Conservation (phyloP, 2,888 invertebrate genomes). For the Thereva nobilitata region DNA sequence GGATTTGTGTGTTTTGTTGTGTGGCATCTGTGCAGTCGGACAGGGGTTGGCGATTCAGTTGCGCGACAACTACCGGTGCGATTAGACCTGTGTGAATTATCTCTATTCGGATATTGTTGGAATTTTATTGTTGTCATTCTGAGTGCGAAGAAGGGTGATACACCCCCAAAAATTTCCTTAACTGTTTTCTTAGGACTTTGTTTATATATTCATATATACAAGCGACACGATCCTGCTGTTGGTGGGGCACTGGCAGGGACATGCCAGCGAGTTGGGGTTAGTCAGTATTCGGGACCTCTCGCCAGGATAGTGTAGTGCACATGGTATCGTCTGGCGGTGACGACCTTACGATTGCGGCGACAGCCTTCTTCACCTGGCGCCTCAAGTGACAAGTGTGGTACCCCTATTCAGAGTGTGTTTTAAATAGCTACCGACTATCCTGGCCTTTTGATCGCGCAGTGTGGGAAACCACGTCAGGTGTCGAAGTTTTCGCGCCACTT, state of each 20-base stretch:
- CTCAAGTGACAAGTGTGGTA: constrained; percentile 7
- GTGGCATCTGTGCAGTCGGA: constrained; percentile 2
- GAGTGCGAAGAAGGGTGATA: constrained; percentile 14
- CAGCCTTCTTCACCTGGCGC: constrained; percentile 1
- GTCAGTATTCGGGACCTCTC: constrained; percentile 1
- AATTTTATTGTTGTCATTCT: constrained; percentile 15
- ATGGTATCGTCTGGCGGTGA: constrained; percentile 25
- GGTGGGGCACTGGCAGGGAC: neutral
- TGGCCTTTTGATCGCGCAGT: no score
- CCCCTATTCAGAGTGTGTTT: no score
- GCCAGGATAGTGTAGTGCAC: constrained; percentile 13
- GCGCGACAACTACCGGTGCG: constrained; percentile 68
- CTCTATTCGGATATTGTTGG: constrained; percentile 21
- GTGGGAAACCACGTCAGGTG: no score
- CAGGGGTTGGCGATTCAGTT: constrained; percentile 57
- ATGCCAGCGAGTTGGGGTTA: constrained; percentile 7
- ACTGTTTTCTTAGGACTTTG: constrained; percentile 6
- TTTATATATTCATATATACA: constrained; percentile 4
- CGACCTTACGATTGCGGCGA: constrained; percentile 1
- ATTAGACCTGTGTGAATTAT: constrained; percentile 55
- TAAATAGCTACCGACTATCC: no score
- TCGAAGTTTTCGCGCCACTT: no score
- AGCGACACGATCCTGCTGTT: neutral
- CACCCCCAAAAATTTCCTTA: constrained; percentile 13
- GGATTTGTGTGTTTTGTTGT: constrained; percentile 1